These are phyloP conservation scores for Orthosia gothica DNA, from an alignment of 2,888 invertebrate species.

Conservation along the genomic window DNA sequence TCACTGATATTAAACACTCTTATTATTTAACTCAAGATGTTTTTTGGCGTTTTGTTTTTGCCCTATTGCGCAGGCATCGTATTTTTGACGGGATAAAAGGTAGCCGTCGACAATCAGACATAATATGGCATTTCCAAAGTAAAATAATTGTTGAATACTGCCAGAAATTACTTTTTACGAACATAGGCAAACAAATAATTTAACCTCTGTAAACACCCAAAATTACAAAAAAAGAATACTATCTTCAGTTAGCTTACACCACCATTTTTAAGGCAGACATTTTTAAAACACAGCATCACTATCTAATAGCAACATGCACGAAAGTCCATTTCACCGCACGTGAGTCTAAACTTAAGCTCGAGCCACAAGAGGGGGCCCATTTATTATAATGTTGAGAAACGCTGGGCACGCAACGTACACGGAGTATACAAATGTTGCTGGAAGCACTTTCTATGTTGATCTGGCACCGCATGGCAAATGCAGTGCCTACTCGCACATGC, in stretches of 20 bases:
- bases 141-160: too few species aligned
- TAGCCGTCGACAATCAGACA: too few species aligned
- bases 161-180: neutral
- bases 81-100: too few species aligned
- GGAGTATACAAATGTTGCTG: conserved; percentile 33
- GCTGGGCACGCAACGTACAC: conserved; percentile 25
- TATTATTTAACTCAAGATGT: too few species aligned
- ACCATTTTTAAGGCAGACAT: conserved; percentile 6
- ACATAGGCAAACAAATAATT: too few species aligned
- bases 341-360: conserved; percentile 5
- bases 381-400: conserved; percentile 29
- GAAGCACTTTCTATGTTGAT: conserved; percentile 51
- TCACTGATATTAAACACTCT: too few species aligned
- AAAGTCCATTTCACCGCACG: conserved; percentile 9
- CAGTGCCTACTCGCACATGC: conserved; percentile 21
- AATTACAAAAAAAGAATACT: neutral
- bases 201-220: neutral
- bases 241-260: neutral
- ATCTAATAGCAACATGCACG: conserved; percentile 14
- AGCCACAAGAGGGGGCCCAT: conserved; percentile 10
- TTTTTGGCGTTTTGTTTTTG: too few species aligned
- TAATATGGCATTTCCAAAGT: too few species aligned
- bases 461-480: conserved; percentile 41
- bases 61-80: too few species aligned
- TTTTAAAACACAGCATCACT: conserved; percentile 19